phyloP scores from a whole-genome alignment of 2,113 vertebrate genomes.

The Corythornis madagascariensis region DNA sequence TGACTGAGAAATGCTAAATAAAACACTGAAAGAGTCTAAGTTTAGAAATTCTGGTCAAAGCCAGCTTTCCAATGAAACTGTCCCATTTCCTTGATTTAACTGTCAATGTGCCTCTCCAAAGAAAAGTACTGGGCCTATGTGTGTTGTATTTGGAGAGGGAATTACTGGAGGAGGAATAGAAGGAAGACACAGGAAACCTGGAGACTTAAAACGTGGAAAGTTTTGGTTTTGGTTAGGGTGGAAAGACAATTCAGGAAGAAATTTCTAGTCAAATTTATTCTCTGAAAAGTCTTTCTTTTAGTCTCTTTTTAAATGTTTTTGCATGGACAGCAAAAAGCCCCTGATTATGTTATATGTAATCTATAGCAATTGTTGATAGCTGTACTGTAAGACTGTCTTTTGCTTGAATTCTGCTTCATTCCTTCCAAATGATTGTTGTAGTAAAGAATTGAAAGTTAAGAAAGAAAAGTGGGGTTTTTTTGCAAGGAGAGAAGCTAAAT shows the following conservation, averaged over 20 bases:
- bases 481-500: neutral
- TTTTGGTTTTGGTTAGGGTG: neutral
- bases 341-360: neutral
- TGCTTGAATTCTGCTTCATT: neutral
- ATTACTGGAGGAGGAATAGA: neutral
- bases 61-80: neutral
- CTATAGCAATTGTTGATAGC: neutral
- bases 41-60: neutral
- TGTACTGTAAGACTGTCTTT: neutral
- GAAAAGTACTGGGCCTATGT: rapidly evolving
- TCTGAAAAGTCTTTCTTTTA: neutral
- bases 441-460: neutral
- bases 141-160: neutral
- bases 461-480: neutral
- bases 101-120: neutral
- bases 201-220: neutral
- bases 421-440: neutral
- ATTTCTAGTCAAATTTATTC: neutral
- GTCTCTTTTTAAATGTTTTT: neutral
- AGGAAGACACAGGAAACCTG: neutral
- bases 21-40: neutral
- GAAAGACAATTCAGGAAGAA: neutral
- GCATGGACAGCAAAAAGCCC: neutral
- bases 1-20: neutral
- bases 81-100: neutral